phyloP scores from a whole-genome alignment of 2,113 vertebrate species.

The Ahaetulla prasina region DNA sequence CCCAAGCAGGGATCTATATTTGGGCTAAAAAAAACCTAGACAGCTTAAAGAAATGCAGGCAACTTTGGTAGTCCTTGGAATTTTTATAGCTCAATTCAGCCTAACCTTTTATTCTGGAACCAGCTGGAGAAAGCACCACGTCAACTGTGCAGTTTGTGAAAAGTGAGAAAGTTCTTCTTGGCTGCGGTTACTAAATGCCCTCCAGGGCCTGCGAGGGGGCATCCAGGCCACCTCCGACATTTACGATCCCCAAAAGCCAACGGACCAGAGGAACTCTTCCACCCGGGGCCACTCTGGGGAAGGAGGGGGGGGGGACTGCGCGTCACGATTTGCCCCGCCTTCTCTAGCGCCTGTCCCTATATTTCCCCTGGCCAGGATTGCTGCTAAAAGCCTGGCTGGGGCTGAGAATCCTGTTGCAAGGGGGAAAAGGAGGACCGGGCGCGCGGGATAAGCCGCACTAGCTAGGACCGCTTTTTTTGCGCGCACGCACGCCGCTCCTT shows the following conservation, averaged over 20 bases:
- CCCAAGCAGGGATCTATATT: neutral
- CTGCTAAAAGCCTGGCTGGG: slow-evolving; percentile 27
- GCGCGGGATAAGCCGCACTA: neutral
- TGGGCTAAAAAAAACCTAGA: neutral
- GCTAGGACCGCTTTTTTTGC: neutral
- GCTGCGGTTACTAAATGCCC: neutral
- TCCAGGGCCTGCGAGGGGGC: neutral
- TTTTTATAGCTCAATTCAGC: neutral
- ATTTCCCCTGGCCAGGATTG: slow-evolving; percentile 38
- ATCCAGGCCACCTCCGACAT: slow-evolving; percentile 8
- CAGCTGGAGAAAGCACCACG: neutral
- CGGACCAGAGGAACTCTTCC: slow-evolving; percentile 15
- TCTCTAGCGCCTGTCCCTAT: neutral
- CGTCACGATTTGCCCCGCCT: slow-evolving; percentile 12
- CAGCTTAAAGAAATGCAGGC: neutral
- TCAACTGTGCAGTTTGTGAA: neutral
- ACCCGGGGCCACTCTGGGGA: slow-evolving; percentile 48
- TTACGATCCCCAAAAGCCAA: neutral
- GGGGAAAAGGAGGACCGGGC: neutral
- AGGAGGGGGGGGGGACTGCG: slow-evolving; percentile 22
- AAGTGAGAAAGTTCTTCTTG: neutral
- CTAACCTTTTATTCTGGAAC: neutral
- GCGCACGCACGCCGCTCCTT: slow-evolving; percentile 35
- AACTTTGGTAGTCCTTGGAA: neutral
- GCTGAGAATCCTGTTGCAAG: neutral